Base-by-base conservation (phyloP, 2,888 invertebrate genomes). In the Geophilus truncorum region DNA sequence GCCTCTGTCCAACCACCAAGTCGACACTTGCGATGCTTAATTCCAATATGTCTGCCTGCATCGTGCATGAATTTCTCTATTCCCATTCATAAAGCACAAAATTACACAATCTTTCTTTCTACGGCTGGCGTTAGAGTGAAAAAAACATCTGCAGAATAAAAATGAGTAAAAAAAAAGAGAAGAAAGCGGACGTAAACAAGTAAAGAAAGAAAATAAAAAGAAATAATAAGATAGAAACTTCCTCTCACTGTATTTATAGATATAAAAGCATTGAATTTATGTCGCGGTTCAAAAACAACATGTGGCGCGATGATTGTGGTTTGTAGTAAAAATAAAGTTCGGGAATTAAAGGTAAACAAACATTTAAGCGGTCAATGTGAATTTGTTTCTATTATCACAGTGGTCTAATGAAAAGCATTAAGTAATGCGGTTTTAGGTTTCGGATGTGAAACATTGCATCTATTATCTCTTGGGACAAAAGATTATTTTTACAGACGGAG, bases 31-130 rank as follows among this genome's bases (percentile, higher is more conserved):
- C 6, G 10, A 70, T 70, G 28, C 70, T 28, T 25, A 70, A 70
- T 12, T 70, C 70, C 70, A 28, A 25, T 70, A n/a, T 70, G 70
- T 70, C 70, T 70, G 70, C 70, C 70, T 70, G 70, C 70, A 70
- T 70, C 70, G 10, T 70, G 70, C 70, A 70, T 21, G 1, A 4
- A 9, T 51, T 51, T 21, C 7, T 23, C 25, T 62, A 25, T 62
- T 62, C 32, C 9, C 32, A 32, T 32, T 32, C 32, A 32, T 32
- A 32, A 32, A 32, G 32, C 9, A 6, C 9, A 4, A 32, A 40
- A 40, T 40, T 40, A 40, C 40, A 40, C 40, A 40, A n/a, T 40
- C 40, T 40, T 51, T 51, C 51, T 51, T 70, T 28, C 25, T 23
- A 25, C 28, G 25, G 28, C 28, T 9, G 70, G 70, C 12, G 7